Evolutionary conservation across 2,888 invertebrate genomes (phyloP).

Genomic region (Athripsodes cinereus): DNA sequence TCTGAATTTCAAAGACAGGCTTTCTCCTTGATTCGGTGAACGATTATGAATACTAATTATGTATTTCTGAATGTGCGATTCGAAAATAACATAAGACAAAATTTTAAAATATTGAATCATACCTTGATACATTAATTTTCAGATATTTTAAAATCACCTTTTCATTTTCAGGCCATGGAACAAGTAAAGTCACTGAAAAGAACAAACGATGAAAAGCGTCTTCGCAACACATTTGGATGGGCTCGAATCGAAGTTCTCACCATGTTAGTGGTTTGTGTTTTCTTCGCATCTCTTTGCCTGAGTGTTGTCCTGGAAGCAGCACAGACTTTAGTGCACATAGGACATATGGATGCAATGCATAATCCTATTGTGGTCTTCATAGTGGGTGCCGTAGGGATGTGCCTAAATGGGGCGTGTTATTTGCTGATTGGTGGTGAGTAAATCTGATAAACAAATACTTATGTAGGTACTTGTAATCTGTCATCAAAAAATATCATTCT

Average conservation of each 20-base stretch:
- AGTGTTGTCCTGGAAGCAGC: constrained; percentile 75
- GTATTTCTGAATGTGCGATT: too few relatives aligned
- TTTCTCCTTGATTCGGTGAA: too few relatives aligned
- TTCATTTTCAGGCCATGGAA: not conserved
- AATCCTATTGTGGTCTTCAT: constrained; percentile 67
- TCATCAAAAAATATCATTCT: too few relatives aligned
- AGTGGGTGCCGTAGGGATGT: constrained; percentile 63
- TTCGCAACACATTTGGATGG: constrained; percentile 90
- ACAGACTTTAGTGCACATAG: constrained; percentile 71
- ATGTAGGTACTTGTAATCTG: too few relatives aligned
- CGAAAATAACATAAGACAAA: too few relatives aligned
- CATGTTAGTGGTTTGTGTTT: constrained; percentile 73
- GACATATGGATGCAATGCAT: constrained; percentile 66
- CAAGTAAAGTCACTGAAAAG: constrained; percentile 1
- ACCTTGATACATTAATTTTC: too few relatives aligned
- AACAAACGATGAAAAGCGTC: constrained; percentile 45
- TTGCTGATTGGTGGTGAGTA: constrained; percentile 68
- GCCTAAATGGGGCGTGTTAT: constrained; percentile 73
- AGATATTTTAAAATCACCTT: too few relatives aligned
- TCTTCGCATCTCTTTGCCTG: constrained; percentile 76
- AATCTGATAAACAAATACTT: not conserved
- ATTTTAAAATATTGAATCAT: too few relatives aligned
- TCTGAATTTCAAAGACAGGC: too few relatives aligned
- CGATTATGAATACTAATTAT: too few relatives aligned
- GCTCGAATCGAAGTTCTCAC: constrained; percentile 84